Evolutionary conservation across 2,888 invertebrate genomes (phyloP), one percentile per base, ranked within the genome.

Genomic region (Rhodophaea formosa): DNA sequence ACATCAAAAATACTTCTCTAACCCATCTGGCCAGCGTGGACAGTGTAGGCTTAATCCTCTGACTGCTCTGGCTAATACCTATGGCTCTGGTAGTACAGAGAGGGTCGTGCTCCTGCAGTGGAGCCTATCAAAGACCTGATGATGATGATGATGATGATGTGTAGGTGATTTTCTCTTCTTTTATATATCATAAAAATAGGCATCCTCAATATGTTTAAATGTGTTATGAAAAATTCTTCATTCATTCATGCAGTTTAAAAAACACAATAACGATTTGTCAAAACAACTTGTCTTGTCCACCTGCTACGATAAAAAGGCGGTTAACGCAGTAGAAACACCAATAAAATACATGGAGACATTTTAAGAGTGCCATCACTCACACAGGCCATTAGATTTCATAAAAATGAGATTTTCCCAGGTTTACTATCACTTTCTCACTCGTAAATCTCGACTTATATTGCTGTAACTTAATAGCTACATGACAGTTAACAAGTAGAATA

Each of bases 361-460:
- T n/a, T 16, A 35, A 44, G 29, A 12, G 23, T 15, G 43, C 32
- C 53, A 54, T 54, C 44, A 54, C 30, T 54, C 53, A 44, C 14
- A 1, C 6, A 43, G 8, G 5, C 44, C 53, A 43, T 54, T 54
- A 30, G 7, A 10, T 29, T 54, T 53, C 43, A 53, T 29, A 44
- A 54, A 54, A 54, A 45, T 54, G 44, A 54, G 30, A 15, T 54
- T 54, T 44, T 16, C 29, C 10, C 15, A 44, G 15, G 10, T 54
- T 54, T 44, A 54, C 32, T 44, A 43, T 54, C 53, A 54, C 53
- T 54, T 54, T 54, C 53, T 30, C 44, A 8, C n/a, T 54, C 53
- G 53, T 54, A 44, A 54, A 54, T 15, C 8, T 43, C 29, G 43
- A 53, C 29, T 42, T 53, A 23, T 39, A 12, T 8, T 14, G 15